These are phyloP conservation scores for Standfussiana lucernea DNA, from an alignment of 2,888 invertebrate genomes.

Conservation along the genomic window DNA sequence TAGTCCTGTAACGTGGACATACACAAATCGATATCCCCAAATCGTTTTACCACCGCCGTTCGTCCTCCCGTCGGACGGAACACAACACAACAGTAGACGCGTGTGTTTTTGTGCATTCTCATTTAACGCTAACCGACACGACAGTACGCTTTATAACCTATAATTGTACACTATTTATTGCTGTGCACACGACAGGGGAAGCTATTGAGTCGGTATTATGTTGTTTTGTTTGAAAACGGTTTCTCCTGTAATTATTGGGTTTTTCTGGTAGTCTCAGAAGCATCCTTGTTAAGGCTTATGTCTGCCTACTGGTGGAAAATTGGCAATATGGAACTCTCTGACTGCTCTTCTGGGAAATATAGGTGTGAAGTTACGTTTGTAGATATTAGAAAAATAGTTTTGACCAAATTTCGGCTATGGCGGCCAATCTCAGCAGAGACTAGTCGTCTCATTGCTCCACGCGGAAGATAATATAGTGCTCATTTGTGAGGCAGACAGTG, in stretches of 20 bases:
- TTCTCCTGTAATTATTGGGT: background rate
- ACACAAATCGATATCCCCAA: conserved; percentile 4
- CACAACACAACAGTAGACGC: conserved; percentile 26
- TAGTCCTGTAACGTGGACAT: background rate
- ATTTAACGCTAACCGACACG: conserved; percentile 80
- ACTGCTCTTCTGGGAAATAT: background rate
- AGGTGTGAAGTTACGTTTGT: background rate
- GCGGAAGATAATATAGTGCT: background rate
- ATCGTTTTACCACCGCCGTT: conserved; percentile 33
- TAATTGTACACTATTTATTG: conserved; percentile 85
- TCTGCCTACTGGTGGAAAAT: background rate
- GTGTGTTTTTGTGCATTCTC: conserved; percentile 59
- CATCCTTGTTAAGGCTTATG: too few species aligned
- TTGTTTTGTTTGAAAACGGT: background rate
- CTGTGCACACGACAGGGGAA: conserved; percentile 64
- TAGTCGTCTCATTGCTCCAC: background rate
- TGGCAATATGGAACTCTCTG: background rate
- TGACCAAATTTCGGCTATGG: background rate
- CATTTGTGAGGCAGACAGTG: background rate
- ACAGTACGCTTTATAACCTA: conserved; percentile 82
- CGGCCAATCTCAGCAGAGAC: background rate
- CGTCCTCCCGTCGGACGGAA: conserved; percentile 6
- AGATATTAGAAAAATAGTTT: background rate
- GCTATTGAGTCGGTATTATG: conserved; percentile 59
- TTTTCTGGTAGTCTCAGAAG: background rate